Evolutionary conservation across 2,888 invertebrate species (phyloP), one percentile per base, ranked within the genome.

Genomic region (Ichneumon xanthorius): DNA sequence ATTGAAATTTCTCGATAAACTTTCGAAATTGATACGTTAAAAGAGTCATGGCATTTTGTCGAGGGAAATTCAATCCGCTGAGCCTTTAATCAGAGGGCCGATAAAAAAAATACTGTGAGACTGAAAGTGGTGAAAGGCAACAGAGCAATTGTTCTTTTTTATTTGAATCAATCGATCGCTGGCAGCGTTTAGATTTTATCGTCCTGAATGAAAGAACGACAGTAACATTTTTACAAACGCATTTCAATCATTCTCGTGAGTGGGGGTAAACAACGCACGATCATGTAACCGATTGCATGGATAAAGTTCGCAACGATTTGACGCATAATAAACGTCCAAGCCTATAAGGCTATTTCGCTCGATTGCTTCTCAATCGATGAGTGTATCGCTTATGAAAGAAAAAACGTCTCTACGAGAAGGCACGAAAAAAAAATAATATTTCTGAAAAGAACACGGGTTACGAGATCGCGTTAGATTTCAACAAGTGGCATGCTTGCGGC

Each of bases 161-260:
- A n/a, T 30, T 22, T n/a, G 16, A 70, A 70, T n/a, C 70, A 58
- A 58, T 58, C 55, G 58, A 72, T 72, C 14, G 55, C 37, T 19
- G 14, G 26, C 22, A 16, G 37, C 37, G 11, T 16, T 40, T 22
- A 22, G 55, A 33, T 30, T 72, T 58, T 58, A 72, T 72, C 58
- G 37, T 40, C 16, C 37, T 6, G 19, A 55, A 14, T 16, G 40
- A 58, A 9, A 16, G 22, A 53, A 33, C 55, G 71, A 53, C 55
- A 37, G 19, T 19, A 37, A 63, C 26, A 19, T 33, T 19, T 55
- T 37, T 6, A 45, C 58, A 14, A 50, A 70, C 7, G 26, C 50
- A 14, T 19, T 53, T 72, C 16, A 58, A 40, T 9, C 37, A 7
- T 72, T 55, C 22, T 58, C 55, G 22, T 26, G 22, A 11, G 40